Percentiles rank a stretch among this genome's conserved stretches.
Conservation (phyloP, 2,113 vertebrate genomes). For the Hyla sarda region DNA sequence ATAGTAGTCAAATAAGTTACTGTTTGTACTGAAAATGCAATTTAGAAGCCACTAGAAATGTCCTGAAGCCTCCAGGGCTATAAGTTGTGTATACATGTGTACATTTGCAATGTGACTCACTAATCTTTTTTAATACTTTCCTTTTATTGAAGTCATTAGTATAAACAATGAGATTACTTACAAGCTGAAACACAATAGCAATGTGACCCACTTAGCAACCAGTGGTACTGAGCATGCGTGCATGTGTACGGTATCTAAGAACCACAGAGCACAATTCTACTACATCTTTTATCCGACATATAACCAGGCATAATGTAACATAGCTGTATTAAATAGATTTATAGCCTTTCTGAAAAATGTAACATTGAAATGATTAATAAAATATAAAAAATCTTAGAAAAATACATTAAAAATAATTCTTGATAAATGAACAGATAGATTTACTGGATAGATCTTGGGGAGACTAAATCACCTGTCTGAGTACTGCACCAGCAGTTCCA, state of each 20-base stretch:
- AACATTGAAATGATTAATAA: too few relatives aligned
- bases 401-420: too few relatives aligned
- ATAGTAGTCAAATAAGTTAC: neutral
- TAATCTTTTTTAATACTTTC: constrained; percentile 53
- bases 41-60: neutral
- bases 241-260: neutral
- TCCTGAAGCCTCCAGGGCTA: neutral
- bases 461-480: too few relatives aligned
- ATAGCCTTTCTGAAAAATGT: too few relatives aligned
- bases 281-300: neutral
- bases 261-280: too few relatives aligned
- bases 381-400: too few relatives aligned
- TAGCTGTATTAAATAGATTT: too few relatives aligned
- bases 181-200: constrained; percentile 48
- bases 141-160: constrained; percentile 50
- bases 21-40: neutral
- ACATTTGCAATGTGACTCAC: constrained; percentile 37
- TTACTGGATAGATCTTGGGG: too few relatives aligned
- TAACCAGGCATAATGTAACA: too few relatives aligned
- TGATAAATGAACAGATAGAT: too few relatives aligned
- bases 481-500: too few relatives aligned
- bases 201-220: constrained; percentile 43
- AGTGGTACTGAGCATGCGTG: neutral
- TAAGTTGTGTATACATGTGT: constrained; percentile 25
- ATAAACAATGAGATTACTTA: constrained; percentile 51